Percentiles rank a stretch among this genome's conserved stretches.
phyloP scores from a whole-genome alignment of 2,113 vertebrate genomes.

The Aspiorhynchus laticeps region DNA sequence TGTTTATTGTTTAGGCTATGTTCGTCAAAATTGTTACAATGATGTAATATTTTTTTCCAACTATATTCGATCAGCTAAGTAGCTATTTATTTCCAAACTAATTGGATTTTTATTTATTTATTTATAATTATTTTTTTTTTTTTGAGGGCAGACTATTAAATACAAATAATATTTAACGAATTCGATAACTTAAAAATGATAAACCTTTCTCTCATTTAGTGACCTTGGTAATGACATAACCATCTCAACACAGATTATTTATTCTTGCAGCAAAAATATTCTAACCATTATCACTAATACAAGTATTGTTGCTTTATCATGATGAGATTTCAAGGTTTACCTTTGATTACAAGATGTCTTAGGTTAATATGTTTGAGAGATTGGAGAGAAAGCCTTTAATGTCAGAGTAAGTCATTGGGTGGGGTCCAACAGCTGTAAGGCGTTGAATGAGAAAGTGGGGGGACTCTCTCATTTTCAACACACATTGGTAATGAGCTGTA shows the following conservation, averaged over 20 bases:
- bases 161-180: not conserved
- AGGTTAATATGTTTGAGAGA: not conserved
- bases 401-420: constrained; percentile 70
- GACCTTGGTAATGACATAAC: not conserved
- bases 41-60: not conserved
- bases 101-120: not conserved
- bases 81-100: not conserved
- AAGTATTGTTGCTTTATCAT: not conserved
- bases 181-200: not conserved
- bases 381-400: not conserved
- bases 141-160: not conserved
- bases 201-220: not conserved
- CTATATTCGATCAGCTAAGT: not conserved
- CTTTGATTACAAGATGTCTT: not conserved
- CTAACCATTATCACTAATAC: not conserved
- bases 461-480: constrained; percentile 13
- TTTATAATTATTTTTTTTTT: not conserved
- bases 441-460: constrained; percentile 12
- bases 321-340: not conserved
- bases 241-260: not conserved
- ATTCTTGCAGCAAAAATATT: not conserved
- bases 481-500: constrained; percentile 38
- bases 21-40: not conserved
- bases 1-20: not conserved
- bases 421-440: constrained; percentile 71